Percentiles rank a stretch among this genome's conserved stretches.
Evolutionary conservation across 2,888 invertebrate species (phyloP).

Genomic region (Eupithecia tripunctaria): DNA sequence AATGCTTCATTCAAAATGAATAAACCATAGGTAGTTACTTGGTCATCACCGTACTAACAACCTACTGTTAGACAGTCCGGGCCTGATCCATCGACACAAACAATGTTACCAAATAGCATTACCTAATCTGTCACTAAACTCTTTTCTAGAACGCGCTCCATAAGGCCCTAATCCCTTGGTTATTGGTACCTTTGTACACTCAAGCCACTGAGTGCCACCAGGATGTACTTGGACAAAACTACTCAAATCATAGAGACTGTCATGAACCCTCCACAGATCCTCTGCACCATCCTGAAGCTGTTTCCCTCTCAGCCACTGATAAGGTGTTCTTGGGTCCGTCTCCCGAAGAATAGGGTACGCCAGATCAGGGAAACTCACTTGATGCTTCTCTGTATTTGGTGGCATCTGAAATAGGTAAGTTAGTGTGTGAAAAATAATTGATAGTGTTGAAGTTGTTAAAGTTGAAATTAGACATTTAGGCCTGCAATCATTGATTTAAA

Average conservation of each 20-base stretch:
- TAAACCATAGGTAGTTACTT: no score
- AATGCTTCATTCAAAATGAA: no score
- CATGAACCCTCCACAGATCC: slow-evolving; percentile 90
- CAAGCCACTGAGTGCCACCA: slow-evolving; percentile 92
- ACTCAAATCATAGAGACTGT: slow-evolving; percentile 93
- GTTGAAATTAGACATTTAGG: no score
- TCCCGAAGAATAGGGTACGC: slow-evolving; percentile 79
- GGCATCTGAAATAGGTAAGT: slow-evolving; percentile 54
- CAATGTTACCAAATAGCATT: no score
- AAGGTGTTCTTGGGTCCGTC: slow-evolving; percentile 66
- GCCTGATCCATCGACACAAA: no score
- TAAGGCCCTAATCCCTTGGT: no score
- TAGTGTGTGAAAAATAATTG: not conserved
- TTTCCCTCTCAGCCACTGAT: slow-evolving; percentile 87
- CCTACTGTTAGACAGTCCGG: no score
- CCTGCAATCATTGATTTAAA: no score
- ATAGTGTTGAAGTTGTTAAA: no score
- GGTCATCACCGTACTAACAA: no score
- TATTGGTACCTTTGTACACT: slow-evolving; percentile 79
- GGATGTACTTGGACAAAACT: slow-evolving; percentile 93
- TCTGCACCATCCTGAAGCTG: slow-evolving; percentile 89
- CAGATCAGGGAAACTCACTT: slow-evolving; percentile 79
- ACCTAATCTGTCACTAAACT: no score
- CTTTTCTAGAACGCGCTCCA: no score
- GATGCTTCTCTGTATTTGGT: slow-evolving; percentile 60